Evolutionary conservation across 2,888 invertebrate species (phyloP), one percentile per base, ranked within the genome.

Genomic region (Rhagophthalmus giganteus): DNA sequence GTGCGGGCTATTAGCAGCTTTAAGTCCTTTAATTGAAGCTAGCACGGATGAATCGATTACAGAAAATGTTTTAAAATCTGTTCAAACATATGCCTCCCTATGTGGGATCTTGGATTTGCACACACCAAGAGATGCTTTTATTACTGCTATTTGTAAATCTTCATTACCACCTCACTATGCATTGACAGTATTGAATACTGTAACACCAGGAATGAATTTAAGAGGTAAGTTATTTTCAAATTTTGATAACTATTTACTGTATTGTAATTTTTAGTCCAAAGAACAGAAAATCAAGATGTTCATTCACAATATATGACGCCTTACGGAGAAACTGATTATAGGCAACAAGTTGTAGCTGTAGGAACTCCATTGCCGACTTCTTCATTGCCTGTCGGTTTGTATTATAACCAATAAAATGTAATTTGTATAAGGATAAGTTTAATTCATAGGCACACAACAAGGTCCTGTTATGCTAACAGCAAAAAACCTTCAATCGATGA

Each of bases 401-500:
- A 2, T 27, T n/a, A n/a, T n/a, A n/a, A n/a, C n/a, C n/a, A n/a
- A n/a, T n/a, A 16, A 48, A 12, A 30, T 27, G 27, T 27, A n/a
- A 27, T 8, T 10, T 4, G 9, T 8, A 8, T 8, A 28, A 7
- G 6, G 10, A n/a, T 31, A 12, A 31, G 2, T 15, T 31, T 5
- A 32, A n/a, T 16, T 25, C 7, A 58, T 74, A 79, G 85, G 87
- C 25, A 86, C 89, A 46, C 90, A 90, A 68, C 89, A 90, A 70
- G 86, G 86, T n/a, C 87, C 88, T 28, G 97, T 98, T 42, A 95
- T 97, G 94, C 79, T 99, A 67, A 98, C 97, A 2, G 90, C 95
- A 0, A 96, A 98, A 66, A 99, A 99, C 81, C 82, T 99, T 46
- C 94, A 97, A 66, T 95, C 96, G 16, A 96, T 98, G 90, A 81